Conservation (phyloP, 2,888 invertebrate species). For the Lycia hirtaria region DNA sequence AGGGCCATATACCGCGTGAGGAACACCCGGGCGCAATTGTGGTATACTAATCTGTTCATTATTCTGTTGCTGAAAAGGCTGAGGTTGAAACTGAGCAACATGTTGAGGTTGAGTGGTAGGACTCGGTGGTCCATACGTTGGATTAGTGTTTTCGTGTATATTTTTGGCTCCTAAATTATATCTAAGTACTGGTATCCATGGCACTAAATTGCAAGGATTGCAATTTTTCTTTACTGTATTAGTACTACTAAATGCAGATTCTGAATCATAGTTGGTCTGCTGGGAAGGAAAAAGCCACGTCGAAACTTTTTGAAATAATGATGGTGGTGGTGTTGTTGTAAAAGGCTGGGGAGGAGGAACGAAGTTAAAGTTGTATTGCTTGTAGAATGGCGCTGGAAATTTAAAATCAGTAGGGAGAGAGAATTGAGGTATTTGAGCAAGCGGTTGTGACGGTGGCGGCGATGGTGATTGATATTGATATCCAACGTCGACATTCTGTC, state of each 20-base stretch:
- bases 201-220: constrained; percentile 91
- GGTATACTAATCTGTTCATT: constrained; percentile 48
- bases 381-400: constrained; percentile 78
- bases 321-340: constrained; percentile 73
- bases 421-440: constrained; percentile 32
- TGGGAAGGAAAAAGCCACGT: constrained; percentile 87
- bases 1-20: constrained; percentile 65
- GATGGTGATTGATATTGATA: constrained; percentile 69
- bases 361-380: constrained; percentile 79
- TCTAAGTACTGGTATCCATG: constrained; percentile 91
- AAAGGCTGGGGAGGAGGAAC: constrained; percentile 77
- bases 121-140: constrained; percentile 76
- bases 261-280: constrained; percentile 61
- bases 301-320: constrained; percentile 85
- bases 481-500: constrained; percentile 65
- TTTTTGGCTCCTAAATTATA: constrained; percentile 74
- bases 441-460: constrained; percentile 53
- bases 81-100: constrained; percentile 56
- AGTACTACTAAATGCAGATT: constrained; percentile 48
- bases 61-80: constrained; percentile 55
- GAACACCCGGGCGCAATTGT: constrained; percentile 55
- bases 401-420: constrained; percentile 63
- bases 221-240: constrained; percentile 85
- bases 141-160: constrained; percentile 58
- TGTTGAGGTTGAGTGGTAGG: constrained; percentile 66